Percentiles rank a stretch among this genome's conserved stretches.
Conservation (phyloP, 2,888 invertebrate species). For the Melanchra persicariae region DNA sequence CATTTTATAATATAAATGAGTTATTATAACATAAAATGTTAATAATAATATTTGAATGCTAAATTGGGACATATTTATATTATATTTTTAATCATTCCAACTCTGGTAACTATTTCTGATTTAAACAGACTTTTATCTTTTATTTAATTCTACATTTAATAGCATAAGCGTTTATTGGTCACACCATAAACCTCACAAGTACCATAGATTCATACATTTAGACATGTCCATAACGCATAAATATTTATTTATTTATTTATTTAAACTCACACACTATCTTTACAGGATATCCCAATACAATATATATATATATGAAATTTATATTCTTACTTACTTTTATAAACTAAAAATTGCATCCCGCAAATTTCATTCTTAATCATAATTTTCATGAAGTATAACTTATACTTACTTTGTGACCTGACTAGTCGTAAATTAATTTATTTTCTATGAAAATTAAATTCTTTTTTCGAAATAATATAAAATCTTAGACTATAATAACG, state of each 20-base stretch:
- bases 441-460: slow-evolving; percentile 4
- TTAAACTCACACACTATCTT: too few species aligned
- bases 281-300: too few species aligned
- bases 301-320: too few species aligned
- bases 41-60: neutral
- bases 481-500: slow-evolving; percentile 8
- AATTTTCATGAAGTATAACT: neutral
- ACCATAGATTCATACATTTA: slow-evolving; percentile 31
- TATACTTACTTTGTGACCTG: slow-evolving; percentile 52
- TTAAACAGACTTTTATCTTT: neutral
- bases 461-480: neutral
- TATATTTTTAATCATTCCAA: neutral
- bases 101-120: slow-evolving; percentile 11
- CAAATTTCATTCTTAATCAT: neutral
- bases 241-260: too few species aligned
- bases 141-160: neutral
- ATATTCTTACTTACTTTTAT: slow-evolving; percentile 18
- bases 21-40: neutral
- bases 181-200: slow-evolving; percentile 9
- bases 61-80: neutral
- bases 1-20: neutral
- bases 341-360: slow-evolving; percentile 18
- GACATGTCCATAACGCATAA: slow-evolving; percentile 9
- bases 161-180: slow-evolving; percentile 24
- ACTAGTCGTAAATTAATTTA: slow-evolving; percentile 40